Conservation (phyloP, 2,797 vertebrate species). For the Synaphobranchus kaupii region DNA sequence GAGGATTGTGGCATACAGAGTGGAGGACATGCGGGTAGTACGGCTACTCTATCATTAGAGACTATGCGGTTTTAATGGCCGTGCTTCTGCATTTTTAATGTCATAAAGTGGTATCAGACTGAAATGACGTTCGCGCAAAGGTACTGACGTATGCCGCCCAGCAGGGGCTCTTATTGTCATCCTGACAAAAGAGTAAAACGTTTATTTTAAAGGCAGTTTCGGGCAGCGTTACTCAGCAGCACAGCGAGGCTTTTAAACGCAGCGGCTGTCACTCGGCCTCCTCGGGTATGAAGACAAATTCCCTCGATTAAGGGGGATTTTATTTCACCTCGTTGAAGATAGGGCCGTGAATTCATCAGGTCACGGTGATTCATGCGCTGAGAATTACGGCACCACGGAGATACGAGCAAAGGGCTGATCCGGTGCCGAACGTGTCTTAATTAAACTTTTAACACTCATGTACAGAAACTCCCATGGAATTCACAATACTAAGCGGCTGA, state of each 20-base stretch:
- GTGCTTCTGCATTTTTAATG: conserved; percentile 66
- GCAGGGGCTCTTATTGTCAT: conserved; percentile 40
- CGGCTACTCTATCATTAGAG: conserved; percentile 57
- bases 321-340: conserved; percentile 24
- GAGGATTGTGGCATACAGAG: conserved; percentile 63
- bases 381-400: conserved; percentile 14
- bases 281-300: conserved; percentile 6
- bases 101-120: conserved; percentile 61
- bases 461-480: conserved; percentile 30
- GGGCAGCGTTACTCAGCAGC: conserved; percentile 17
- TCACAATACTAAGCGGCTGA: conserved; percentile 7
- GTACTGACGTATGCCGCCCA: conserved; percentile 44
- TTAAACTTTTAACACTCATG: conserved; percentile 26
- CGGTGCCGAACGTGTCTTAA: conserved; percentile 28
- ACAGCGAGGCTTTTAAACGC: conserved; percentile 4
- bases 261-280: neutral
- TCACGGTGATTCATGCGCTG: conserved; percentile 27
- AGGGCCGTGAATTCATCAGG: conserved; percentile 18
- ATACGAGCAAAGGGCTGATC: conserved; percentile 9
- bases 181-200: conserved; percentile 18
- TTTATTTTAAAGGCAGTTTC: conserved; percentile 30
- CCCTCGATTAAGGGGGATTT: conserved; percentile 31
- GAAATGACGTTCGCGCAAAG: conserved; percentile 29
- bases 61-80: conserved; percentile 53
- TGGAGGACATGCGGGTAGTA: conserved; percentile 46